Percentiles rank a stretch among this genome's conserved stretches.
These are phyloP conservation scores for Sialis lutaria DNA, from an alignment of 2,888 invertebrate species.

Conservation along the genomic window DNA sequence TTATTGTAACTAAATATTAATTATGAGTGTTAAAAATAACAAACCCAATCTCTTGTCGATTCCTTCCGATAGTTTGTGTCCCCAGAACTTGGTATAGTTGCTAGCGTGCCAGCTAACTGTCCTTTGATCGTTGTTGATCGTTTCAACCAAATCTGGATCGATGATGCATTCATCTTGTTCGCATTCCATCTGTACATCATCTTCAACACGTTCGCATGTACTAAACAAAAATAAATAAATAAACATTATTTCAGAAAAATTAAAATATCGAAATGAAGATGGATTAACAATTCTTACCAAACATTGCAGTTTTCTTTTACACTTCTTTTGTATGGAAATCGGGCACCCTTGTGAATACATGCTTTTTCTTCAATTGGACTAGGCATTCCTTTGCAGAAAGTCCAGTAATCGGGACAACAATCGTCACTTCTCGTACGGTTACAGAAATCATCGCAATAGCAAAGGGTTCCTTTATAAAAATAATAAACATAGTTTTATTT, in stretches of 20 bases:
- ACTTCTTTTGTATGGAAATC: slow-evolving; percentile 31
- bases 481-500: background rate
- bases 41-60: slow-evolving; percentile 54
- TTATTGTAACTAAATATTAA: too few relatives aligned
- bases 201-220: slow-evolving; percentile 29
- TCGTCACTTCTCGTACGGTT: slow-evolving; percentile 55
- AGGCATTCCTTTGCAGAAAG: slow-evolving; percentile 42
- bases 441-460: slow-evolving; percentile 93
- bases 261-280: background rate
- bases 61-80: slow-evolving; percentile 64
- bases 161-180: slow-evolving; percentile 58
- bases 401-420: slow-evolving; percentile 84
- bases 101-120: slow-evolving; percentile 56
- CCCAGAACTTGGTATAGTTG: slow-evolving; percentile 74
- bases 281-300: slow-evolving; percentile 38
- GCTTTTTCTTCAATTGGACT: slow-evolving; percentile 16
- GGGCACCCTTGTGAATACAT: slow-evolving; percentile 35
- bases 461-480: slow-evolving; percentile 47
- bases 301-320: slow-evolving; percentile 51
- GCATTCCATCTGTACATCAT: slow-evolving; percentile 38
- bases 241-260: background rate
- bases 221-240: slow-evolving; percentile 24
- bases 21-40: slow-evolving; percentile 1
- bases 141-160: slow-evolving; percentile 45
- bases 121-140: slow-evolving; percentile 38